These are phyloP conservation scores for Zeuzera pyrina DNA, from an alignment of 2,888 invertebrate genomes.

Conservation along the genomic window DNA sequence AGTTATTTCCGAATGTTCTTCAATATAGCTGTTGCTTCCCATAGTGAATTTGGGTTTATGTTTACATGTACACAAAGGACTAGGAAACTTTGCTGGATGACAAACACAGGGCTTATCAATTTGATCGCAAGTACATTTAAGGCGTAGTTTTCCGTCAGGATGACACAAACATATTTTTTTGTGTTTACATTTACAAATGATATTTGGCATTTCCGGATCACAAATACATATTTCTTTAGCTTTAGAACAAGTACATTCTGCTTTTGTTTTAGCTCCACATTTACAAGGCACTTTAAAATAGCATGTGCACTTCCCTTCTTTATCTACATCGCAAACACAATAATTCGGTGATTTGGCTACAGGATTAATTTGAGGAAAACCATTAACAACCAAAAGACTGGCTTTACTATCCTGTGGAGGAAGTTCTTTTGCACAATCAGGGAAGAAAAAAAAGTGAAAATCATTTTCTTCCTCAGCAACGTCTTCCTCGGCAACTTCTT, in stretches of 20 bases:
- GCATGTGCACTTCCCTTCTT: slow-evolving; percentile 43
- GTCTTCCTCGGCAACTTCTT: slow-evolving; percentile 20
- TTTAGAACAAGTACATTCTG: slow-evolving; percentile 41
- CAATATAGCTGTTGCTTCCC: no score
- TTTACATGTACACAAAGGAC: slow-evolving; percentile 43
- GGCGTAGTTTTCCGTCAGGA: slow-evolving; percentile 32
- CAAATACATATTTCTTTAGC: slow-evolving; percentile 45
- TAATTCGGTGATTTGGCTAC: no score
- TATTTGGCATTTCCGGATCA: slow-evolving; percentile 28
- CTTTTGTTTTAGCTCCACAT: slow-evolving; percentile 41
- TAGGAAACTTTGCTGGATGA: slow-evolving; percentile 35
- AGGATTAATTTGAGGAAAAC: slow-evolving; percentile 47
- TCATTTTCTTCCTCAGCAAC: slow-evolving; percentile 37
- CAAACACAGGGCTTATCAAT: slow-evolving; percentile 54
- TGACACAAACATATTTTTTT: slow-evolving; percentile 42
- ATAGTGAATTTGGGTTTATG: slow-evolving; percentile 24
- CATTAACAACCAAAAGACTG: slow-evolving; percentile 45
- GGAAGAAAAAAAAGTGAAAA: slow-evolving; percentile 60
- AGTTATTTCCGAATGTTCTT: slow-evolving; percentile 11
- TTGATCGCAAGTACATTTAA: slow-evolving; percentile 39
- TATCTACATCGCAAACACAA: slow-evolving; percentile 39
- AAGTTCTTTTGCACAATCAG: slow-evolving; percentile 45
- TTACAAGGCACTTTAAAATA: slow-evolving; percentile 39
- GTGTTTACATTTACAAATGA: slow-evolving; percentile 38
- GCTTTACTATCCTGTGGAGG: slow-evolving; percentile 32